These are phyloP conservation scores for Psittacula cyanocephala DNA, from an alignment of 2,113 vertebrate genomes.

Conservation along the genomic window DNA sequence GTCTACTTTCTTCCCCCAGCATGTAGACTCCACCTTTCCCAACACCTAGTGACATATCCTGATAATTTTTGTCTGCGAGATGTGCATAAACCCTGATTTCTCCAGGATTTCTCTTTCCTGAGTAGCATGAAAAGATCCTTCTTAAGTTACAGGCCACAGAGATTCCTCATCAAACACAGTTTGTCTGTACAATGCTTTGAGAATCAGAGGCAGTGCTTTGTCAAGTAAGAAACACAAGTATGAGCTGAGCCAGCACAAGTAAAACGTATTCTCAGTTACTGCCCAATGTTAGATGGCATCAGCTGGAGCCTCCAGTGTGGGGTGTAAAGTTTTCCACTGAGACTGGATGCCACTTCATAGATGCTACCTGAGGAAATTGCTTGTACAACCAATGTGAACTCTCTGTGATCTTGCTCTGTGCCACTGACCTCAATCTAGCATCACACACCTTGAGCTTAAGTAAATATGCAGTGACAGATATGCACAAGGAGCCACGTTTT, in stretches of 20 bases:
- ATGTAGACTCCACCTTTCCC: background rate
- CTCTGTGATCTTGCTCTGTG: background rate
- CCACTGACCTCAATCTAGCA: background rate
- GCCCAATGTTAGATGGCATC: background rate
- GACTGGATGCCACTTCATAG: background rate
- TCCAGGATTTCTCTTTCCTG: background rate
- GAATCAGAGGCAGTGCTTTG: background rate
- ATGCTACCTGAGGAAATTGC: background rate
- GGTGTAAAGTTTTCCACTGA: background rate
- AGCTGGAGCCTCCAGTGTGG: background rate
- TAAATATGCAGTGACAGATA: background rate
- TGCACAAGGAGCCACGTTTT: background rate
- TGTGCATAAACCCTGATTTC: background rate
- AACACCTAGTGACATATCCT: background rate
- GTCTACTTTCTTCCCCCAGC: background rate
- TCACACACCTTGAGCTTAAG: background rate
- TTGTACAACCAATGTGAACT: background rate
- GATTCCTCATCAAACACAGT: background rate
- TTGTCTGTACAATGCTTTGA: background rate
- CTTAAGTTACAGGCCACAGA: background rate
- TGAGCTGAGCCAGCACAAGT: background rate
- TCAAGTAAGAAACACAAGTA: background rate
- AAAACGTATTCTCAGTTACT: background rate
- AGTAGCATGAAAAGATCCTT: background rate
- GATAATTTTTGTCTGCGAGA: background rate